A percentile compares a stretch with the other conserved stretches of the same genome.
These are phyloP conservation scores for Ptychochromis oligacanthus DNA, from an alignment of 2,113 vertebrate genomes.

Conservation along the genomic window DNA sequence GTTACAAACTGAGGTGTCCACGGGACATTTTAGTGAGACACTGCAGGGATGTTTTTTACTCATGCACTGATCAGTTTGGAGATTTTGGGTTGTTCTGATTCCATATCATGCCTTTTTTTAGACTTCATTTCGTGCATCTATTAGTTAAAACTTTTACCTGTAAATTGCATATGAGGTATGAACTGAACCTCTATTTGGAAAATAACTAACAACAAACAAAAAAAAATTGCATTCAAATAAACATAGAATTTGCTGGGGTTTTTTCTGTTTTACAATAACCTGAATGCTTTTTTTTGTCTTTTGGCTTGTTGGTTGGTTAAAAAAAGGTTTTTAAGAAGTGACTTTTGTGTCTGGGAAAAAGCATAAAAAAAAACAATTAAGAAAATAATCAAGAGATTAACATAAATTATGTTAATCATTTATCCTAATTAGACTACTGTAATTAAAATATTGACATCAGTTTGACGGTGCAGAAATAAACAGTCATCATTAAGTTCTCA, in stretches of 20 bases:
- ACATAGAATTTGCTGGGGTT: neutral
- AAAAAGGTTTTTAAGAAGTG: neutral
- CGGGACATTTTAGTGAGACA: too few species aligned
- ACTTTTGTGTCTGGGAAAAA: neutral
- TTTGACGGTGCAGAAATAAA: neutral
- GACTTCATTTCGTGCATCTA: neutral
- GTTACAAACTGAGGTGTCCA: too few species aligned
- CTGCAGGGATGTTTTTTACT: too few species aligned
- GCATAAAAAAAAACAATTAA: neutral
- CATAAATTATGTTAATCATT: neutral
- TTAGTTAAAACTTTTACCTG: neutral
- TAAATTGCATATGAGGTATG: too few species aligned
- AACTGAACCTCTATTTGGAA: too few species aligned
- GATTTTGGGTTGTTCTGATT: too few species aligned
- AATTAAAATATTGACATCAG: neutral
- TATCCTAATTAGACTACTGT: neutral
- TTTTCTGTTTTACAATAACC: neutral
- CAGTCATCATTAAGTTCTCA: neutral
- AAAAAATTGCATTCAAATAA: neutral
- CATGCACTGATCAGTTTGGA: too few species aligned
- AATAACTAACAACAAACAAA: too few species aligned
- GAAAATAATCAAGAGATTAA: constrained; percentile 5
- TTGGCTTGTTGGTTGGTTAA: neutral
- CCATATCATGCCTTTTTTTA: neutral
- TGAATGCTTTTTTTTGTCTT: neutral